Base-by-base conservation (phyloP, 2,888 invertebrate genomes). In the Cataglyphis cursor region DNA sequence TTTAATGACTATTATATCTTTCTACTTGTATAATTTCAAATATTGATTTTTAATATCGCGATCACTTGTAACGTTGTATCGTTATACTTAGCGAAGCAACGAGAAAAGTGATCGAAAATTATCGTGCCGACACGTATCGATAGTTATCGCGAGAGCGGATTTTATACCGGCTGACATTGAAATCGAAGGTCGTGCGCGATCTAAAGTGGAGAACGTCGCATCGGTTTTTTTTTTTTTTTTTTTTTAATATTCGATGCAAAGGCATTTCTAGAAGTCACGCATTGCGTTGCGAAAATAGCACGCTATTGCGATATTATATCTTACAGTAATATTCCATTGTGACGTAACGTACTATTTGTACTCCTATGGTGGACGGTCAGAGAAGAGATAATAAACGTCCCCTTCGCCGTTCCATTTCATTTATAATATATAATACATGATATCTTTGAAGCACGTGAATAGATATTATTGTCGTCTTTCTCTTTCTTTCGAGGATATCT, bases 91-190 rank as follows among this genome's bases (percentile, higher is more conserved):
- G 51, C 35, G 72, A 57, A 48, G 15, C 5, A 51, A 51, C 51
- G 59, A 80, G 73, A 68, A 73, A 68, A 54, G 72, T 73, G 61
- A 85, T 84, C 54, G 88, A 88, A 86, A 68, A 81, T 81, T 82
- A 68, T 66, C 75, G 38, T 86, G 80, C 76, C 84, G 76, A 68
- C 84, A 70, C 74, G 70, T 74, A 48, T 70, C 83, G 80, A 78
- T 82, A 41, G 62, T 75, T 75, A 68, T 78, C 78, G 72, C 78
- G 59, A 54, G 41, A 78, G 76, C 78, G 84, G 74, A 82, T 62
- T 64, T 72, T 41, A 61, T 44, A 75, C 41, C n/a, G 73, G 73
- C 81, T 31, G 78, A 62, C 62, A 82, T 62, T 57, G 73, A 48
- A 74, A 59, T 74, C 61, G 81, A 82, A 65, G 76, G 24, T 48